Base-by-base conservation (phyloP, 2,888 invertebrate species). In the Panzeria rudis region DNA sequence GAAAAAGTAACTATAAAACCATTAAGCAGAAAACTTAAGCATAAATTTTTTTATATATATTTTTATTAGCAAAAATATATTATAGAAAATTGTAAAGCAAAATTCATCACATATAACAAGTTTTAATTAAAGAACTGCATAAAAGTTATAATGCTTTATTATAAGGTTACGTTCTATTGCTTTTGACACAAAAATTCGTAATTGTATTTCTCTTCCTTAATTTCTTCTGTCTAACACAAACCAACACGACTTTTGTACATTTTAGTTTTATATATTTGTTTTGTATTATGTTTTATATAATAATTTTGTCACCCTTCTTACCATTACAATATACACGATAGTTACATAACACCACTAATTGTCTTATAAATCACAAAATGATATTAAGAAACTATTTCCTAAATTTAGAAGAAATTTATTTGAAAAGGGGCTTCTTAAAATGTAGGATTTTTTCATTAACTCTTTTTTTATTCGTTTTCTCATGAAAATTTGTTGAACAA, bases 241-340 rank as follows among this genome's bases (percentile, higher is more conserved):
- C 35, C 47, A 50, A 77, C 38, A 50, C 17, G 35, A 78, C 50
- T 61, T 78, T 41, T 64, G 20, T 54, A 25, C 15, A 41, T 35
- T 13, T 41, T 41, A 11, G 54, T 25, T 29, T 17, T 20, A n/a
- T 44, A 6, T n/a, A 38, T 47, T 35, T 32, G 32, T 35, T 29
- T 73, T 47, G 20, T 50, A 47, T 59, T 35, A 23, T 61, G 8
- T 56, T 38, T 38, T 38, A 25, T 29, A 71, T 50, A 17, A 44
- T 52, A 77, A 23, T 50, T 71, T 59, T 71, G 84, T 75, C 84
- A 75, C 75, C 79, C 75, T 76, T 83, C 84, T 80, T 80, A 80
- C 75, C 79, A 84, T 32, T 29, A 38, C 0, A 69, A 44, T 32
- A 9, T 25, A 69, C 3, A 54, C 41, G 11, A 0, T 41, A 62